Evolutionary conservation across 2,797 vertebrate genomes (phyloP), one percentile per base, ranked within the genome.

Genomic region (Melanotaenia parkinsoni): DNA sequence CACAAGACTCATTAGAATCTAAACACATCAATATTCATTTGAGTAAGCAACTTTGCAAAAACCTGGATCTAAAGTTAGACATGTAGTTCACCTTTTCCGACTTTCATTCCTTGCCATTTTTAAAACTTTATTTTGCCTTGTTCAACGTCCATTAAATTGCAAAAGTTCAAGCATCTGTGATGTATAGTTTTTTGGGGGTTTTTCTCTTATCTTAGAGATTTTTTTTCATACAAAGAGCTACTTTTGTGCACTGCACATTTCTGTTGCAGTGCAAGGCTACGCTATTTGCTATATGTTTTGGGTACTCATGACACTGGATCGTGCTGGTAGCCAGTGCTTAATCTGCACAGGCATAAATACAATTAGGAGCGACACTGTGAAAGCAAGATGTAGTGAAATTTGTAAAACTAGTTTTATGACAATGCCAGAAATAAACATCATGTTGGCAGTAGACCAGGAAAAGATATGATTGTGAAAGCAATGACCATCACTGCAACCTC

Each of bases 1-100:
- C 45, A 69, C 54, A 35, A 67, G 20, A 45, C 43, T 67, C 22
- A 53, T 59, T 22, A 54, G 26, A 61, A 67, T 10, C 26, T 5
- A 33, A 70, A 37, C 28, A 63, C 0, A 3, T 30, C 4, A 30
- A 30, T 30, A 4, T 30, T 60, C 14, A 28, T 26, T 61, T 43
- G 0, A 59, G 47, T 13, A 28, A 51, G 6, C 10, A 22, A 12
- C 35, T 13, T 32, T 32, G 2, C 20, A 67, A 67, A 57, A 30
- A 35, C 20, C 33, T 58, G 4, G 1, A 38, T 38, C 22, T 8
- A 38, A 38, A 30, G 37, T n/a, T 22, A 26, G 14, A 51, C n/a
- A 22, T 50, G 4, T 35, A 43, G 7, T 12, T 18, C 14, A 43
- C 3, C 14, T 14, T 13, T 40, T 40, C 16, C 1, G 4, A 13